These are phyloP conservation scores for Ficedula albicollis DNA, from an alignment of 2,797 vertebrate species.

Conservation along the genomic window DNA sequence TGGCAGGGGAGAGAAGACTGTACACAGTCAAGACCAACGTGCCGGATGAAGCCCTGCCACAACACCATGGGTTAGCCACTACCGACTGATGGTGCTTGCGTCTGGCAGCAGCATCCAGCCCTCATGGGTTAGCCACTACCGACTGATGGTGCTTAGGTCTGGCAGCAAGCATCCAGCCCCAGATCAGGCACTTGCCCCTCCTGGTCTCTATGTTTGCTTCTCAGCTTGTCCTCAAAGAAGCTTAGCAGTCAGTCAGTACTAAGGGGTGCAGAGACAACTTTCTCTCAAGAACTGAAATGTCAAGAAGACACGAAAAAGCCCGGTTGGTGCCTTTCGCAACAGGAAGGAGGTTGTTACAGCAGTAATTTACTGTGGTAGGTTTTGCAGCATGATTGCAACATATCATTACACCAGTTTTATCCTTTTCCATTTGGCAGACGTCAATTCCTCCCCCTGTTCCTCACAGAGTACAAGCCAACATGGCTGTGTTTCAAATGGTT, in stretches of 20 bases:
- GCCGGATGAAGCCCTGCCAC: not conserved
- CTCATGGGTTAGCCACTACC: fast-evolving
- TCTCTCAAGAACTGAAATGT: not conserved
- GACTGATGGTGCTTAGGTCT: fast-evolving
- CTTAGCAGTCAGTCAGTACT: not conserved
- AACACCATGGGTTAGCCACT: fast-evolving
- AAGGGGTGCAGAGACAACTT: not conserved
- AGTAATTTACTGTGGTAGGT: constrained; percentile 60
- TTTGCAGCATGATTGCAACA: constrained; percentile 52
- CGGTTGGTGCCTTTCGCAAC: constrained; percentile 12
- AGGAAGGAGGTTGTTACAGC: constrained; percentile 46
- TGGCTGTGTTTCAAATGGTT: constrained; percentile 60
- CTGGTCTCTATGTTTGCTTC: not conserved
- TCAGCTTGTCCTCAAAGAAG: not conserved
- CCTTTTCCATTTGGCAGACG: constrained; percentile 59
- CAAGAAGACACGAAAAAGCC: not conserved
- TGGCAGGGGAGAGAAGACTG: not conserved
- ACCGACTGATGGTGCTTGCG: fast-evolving
- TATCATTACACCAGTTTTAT: constrained; percentile 64
- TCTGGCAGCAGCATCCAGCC: not conserved
- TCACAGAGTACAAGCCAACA: not conserved
- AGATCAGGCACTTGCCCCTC: not conserved
- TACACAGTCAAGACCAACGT: fast-evolving
- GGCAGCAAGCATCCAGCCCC: not conserved
- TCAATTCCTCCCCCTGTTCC: not conserved